A percentile compares a stretch with the other conserved stretches of the same genome.
Conservation (phyloP, 1,140 invertebrate species). For the Camponotus vicinus region DNA sequence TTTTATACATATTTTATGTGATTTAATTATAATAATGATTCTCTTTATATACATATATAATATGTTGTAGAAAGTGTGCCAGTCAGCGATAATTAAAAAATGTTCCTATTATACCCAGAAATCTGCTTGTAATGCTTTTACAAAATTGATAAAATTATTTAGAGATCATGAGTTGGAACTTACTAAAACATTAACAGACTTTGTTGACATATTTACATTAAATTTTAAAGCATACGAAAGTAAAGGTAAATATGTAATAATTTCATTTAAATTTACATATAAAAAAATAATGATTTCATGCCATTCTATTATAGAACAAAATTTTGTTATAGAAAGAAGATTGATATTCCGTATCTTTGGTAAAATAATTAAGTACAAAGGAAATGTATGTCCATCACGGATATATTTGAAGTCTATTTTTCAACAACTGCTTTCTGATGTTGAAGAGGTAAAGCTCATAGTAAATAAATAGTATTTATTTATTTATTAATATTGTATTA, state of each 20-base stretch:
- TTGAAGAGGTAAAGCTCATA: conserved; percentile 66
- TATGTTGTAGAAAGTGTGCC: conserved; percentile 71
- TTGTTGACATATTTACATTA: background rate
- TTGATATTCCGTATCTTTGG: conserved; percentile 53
- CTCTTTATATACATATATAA: conserved; percentile 29
- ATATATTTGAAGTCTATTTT: conserved; percentile 60
- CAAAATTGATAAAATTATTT: conserved; percentile 73
- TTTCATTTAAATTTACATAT: conserved; percentile 13
- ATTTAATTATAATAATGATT: conserved; percentile 8
- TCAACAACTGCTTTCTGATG: conserved; percentile 56
- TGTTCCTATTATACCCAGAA: conserved; percentile 58
- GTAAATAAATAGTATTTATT: background rate
- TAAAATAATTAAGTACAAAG: conserved; percentile 66
- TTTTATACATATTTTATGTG: conserved; percentile 5
- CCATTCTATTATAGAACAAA: background rate
- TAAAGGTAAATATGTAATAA: conserved; percentile 65
- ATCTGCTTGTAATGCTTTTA: conserved; percentile 67
- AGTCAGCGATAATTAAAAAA: conserved; percentile 60
- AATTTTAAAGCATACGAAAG: conserved; percentile 5
- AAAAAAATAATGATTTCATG: conserved; percentile 7
- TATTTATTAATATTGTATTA: background rate
- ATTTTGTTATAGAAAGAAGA: conserved; percentile 58
- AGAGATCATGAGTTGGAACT: conserved; percentile 65
- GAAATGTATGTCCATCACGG: conserved; percentile 27
- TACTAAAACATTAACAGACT: conserved; percentile 62